Evolutionary conservation across 2,888 invertebrate species (phyloP).

Genomic region (Galerucella pusilla): DNA sequence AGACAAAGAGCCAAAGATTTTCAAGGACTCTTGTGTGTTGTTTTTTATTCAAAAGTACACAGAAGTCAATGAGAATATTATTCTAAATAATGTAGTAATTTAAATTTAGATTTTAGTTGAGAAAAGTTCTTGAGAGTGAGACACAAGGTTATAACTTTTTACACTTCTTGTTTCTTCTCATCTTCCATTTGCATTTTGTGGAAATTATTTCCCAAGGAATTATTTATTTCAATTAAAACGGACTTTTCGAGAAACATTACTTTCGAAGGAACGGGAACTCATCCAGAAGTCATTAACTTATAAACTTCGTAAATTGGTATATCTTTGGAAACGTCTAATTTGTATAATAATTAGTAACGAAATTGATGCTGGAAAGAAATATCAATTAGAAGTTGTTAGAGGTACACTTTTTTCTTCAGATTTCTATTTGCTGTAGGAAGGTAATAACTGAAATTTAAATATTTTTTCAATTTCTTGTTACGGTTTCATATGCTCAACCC

Average conservation of each 20-base stretch:
- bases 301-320: neutral
- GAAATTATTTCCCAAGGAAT: neutral
- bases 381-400: neutral
- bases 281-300: neutral
- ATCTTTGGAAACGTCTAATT: neutral
- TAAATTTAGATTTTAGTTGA: no score
- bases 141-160: neutral
- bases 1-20: no score
- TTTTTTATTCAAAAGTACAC: no score
- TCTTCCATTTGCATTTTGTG: neutral
- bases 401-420: neutral
- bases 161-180: neutral
- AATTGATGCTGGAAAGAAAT: neutral
- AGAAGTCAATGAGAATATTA: no score
- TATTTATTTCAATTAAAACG: neutral
- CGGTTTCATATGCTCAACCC: neutral
- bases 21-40: no score
- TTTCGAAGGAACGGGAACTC: neutral
- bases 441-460: neutral
- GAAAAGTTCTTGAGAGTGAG: no score
- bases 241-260: neutral
- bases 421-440: neutral
- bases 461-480: neutral
- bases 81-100: no score
- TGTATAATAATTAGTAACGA: neutral